phyloP scores from a whole-genome alignment of 2,797 vertebrate species.

The Platalea minor region DNA sequence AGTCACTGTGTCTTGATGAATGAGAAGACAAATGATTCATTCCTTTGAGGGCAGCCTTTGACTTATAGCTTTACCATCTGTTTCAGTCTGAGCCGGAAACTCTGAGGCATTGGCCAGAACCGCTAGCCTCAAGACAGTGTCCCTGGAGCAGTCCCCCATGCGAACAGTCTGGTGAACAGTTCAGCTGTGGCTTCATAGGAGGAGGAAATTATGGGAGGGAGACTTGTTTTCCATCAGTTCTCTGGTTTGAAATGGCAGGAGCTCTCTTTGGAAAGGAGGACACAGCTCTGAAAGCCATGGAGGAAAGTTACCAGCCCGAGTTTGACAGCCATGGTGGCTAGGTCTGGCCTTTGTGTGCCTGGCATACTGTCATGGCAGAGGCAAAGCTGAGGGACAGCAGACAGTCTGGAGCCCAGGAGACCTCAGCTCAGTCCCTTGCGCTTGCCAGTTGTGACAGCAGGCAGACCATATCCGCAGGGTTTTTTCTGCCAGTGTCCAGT shows the following conservation, averaged over 20 bases:
- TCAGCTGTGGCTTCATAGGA: background rate
- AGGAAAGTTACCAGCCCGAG: background rate
- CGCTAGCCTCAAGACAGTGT: background rate
- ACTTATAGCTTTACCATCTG: slow-evolving; percentile 47
- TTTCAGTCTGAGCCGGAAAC: slow-evolving; percentile 7
- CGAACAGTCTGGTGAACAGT: background rate
- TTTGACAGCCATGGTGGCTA: background rate
- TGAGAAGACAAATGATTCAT: slow-evolving; percentile 53
- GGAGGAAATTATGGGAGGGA: background rate
- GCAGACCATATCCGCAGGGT: background rate
- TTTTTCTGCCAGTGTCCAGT: background rate
- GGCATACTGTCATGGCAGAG: background rate
- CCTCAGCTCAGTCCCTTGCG: background rate
- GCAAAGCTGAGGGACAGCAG: background rate
- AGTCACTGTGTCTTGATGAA: slow-evolving; percentile 19
- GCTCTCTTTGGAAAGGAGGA: background rate
- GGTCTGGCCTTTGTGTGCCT: background rate
- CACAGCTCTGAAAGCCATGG: background rate
- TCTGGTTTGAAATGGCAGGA: background rate
- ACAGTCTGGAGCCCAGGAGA: background rate
- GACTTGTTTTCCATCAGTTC: background rate
- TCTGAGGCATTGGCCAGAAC: background rate
- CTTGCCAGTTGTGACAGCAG: background rate
- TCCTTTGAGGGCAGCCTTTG: slow-evolving; percentile 3
- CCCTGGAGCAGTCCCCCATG: background rate